A percentile compares a stretch with the other conserved stretches of the same genome.
Conservation (phyloP, 1,140 invertebrate species). For the Coptotermes formosanus region DNA sequence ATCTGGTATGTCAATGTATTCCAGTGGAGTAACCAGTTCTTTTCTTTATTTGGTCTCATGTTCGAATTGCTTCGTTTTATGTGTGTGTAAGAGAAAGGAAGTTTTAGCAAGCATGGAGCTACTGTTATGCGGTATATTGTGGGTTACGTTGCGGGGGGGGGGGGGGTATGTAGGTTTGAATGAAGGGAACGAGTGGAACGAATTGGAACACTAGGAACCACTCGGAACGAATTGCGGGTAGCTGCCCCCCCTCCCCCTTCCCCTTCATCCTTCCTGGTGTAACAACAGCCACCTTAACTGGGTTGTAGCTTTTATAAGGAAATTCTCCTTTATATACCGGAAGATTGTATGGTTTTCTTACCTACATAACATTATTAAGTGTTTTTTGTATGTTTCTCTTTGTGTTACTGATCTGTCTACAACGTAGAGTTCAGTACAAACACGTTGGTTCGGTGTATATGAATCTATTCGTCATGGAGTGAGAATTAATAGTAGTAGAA, state of each 20-base stretch:
- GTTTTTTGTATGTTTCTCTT: neutral
- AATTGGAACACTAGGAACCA: neutral
- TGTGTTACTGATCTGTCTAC: neutral
- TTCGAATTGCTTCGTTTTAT: too few species aligned
- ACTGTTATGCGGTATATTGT: neutral
- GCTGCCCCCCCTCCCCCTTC: neutral
- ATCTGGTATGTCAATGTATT: too few species aligned
- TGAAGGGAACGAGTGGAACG: neutral
- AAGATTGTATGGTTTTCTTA: slow-evolving; percentile 7
- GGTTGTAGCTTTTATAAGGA: slow-evolving; percentile 2
- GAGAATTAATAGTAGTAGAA: neutral
- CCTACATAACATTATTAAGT: slow-evolving; percentile 16
- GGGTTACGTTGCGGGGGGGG: neutral
- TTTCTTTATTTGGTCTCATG: too few species aligned
- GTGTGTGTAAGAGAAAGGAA: too few species aligned
- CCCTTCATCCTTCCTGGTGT: neutral
- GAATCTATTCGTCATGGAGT: neutral
- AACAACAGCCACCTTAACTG: neutral
- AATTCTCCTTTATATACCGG: slow-evolving; percentile 16
- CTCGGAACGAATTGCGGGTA: neutral
- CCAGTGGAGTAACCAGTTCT: too few species aligned
- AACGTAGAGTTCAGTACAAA: neutral
- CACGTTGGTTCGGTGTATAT: neutral
- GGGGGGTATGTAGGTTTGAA: neutral
- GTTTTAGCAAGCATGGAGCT: neutral